A percentile compares a stretch with the other conserved stretches of the same genome.
These are phyloP conservation scores for Alosa sapidissima DNA, from an alignment of 2,797 vertebrate genomes.

Conservation along the genomic window DNA sequence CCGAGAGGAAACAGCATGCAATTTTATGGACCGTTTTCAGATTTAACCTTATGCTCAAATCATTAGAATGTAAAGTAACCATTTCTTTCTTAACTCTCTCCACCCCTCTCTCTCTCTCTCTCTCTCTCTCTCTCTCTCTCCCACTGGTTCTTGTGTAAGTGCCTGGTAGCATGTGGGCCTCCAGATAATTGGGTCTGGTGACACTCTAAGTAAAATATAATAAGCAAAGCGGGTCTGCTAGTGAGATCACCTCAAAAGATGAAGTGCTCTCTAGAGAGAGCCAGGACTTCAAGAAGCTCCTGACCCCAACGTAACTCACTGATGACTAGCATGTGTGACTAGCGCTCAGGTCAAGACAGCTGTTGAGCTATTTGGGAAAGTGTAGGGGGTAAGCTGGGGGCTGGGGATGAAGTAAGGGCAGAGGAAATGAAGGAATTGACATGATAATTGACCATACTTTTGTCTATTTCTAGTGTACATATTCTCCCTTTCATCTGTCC, in stretches of 20 bases:
- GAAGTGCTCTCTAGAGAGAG: conserved; percentile 72
- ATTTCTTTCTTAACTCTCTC: background rate
- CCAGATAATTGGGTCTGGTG: conserved; percentile 74
- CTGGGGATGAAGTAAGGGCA: background rate
- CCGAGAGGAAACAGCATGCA: conserved; percentile 57
- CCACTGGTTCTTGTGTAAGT: conserved; percentile 59
- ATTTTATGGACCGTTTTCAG: conserved; percentile 60
- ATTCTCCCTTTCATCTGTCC: background rate
- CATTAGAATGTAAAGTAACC: conserved; percentile 10
- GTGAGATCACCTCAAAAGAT: conserved; percentile 76
- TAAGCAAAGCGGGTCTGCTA: conserved; percentile 69
- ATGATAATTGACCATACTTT: conserved; percentile 3
- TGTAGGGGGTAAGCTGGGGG: conserved; percentile 39
- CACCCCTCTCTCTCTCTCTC: background rate
- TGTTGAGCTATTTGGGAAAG: conserved; percentile 55
- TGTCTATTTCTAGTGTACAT: background rate
- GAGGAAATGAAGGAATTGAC: conserved; percentile 10
- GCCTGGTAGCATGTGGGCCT: conserved; percentile 77
- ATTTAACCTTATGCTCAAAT: conserved; percentile 62
- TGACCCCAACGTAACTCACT: conserved; percentile 75
- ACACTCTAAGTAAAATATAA: conserved; percentile 79
- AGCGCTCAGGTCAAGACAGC: conserved; percentile 70
- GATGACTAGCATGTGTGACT: conserved; percentile 82
- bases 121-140: conserved; percentile 16
- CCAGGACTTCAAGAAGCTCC: conserved; percentile 79